A percentile compares a stretch with the other conserved stretches of the same genome.
These are phyloP conservation scores for Nyctibius grandis DNA, from an alignment of 2,797 vertebrate genomes.

Conservation along the genomic window DNA sequence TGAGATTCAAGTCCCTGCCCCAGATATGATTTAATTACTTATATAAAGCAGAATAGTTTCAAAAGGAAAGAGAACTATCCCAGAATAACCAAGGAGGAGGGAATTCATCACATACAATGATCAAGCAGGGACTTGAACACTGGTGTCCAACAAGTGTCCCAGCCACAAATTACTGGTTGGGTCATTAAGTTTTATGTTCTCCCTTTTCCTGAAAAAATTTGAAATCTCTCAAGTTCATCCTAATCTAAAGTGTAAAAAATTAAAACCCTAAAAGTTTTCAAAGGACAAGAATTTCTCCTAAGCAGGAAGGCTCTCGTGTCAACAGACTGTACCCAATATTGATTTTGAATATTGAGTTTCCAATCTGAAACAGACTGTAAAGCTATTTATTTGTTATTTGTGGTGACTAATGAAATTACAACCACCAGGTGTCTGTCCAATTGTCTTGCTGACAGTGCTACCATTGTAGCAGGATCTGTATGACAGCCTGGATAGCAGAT, in stretches of 20 bases:
- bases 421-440: neutral
- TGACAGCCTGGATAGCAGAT: neutral
- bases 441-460: neutral
- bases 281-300: neutral
- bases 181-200: neutral
- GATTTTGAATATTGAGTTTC: neutral
- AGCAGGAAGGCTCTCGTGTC: neutral
- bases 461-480: neutral
- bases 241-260: neutral
- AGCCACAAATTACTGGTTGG: neutral
- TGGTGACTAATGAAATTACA: neutral
- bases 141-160: neutral
- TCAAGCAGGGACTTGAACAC: neutral
- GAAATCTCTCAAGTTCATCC: neutral
- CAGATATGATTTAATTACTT: conserved; percentile 43
- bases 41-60: neutral
- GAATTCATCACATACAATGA: neutral
- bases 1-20: conserved; percentile 11
- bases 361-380: neutral
- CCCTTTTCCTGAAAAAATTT: neutral
- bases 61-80: neutral
- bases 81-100: neutral
- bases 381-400: neutral
- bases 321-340: neutral
- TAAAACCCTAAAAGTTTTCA: neutral